Evolutionary conservation across 2,888 invertebrate species (phyloP).

Genomic region (Ornithoptera priamus): DNA sequence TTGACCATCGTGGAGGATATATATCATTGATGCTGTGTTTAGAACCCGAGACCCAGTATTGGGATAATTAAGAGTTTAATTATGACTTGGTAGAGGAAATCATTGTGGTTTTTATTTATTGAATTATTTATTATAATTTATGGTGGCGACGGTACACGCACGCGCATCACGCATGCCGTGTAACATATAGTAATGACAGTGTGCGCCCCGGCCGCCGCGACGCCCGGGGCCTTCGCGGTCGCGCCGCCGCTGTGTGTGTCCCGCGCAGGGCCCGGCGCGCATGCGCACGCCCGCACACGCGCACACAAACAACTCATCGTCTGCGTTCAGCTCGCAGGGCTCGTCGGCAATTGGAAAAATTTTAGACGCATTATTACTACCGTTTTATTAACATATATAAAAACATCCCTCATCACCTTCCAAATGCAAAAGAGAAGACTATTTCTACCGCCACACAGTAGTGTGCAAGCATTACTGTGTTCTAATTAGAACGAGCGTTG

Average conservation of each 20-base stretch:
- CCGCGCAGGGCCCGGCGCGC: slow-evolving; percentile 25
- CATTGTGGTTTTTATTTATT: too few relatives aligned
- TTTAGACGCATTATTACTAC: neutral
- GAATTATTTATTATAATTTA: neutral
- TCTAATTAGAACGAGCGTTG: too few relatives aligned
- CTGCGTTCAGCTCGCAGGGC: neutral
- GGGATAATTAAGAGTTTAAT: too few relatives aligned
- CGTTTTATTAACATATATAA: too few relatives aligned
- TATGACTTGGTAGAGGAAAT: too few relatives aligned
- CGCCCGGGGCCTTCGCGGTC: slow-evolving; percentile 52
- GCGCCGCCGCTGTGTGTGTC: slow-evolving; percentile 35
- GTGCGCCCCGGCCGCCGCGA: slow-evolving; percentile 41
- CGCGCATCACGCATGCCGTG: slow-evolving; percentile 65
- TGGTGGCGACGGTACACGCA: slow-evolving; percentile 52
- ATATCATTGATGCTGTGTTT: too few relatives aligned
- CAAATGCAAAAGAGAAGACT: too few relatives aligned
- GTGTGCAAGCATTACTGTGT: too few relatives aligned
- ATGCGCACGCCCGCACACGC: neutral
- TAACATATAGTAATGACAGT: slow-evolving; percentile 53
- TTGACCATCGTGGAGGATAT: too few relatives aligned
- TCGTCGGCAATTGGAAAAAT: slow-evolving; percentile 10
- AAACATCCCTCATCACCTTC: too few relatives aligned
- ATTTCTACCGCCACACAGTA: too few relatives aligned
- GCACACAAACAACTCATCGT: neutral
- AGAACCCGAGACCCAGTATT: too few relatives aligned